phyloP scores from a whole-genome alignment of 2,113 vertebrate species.

The Athene noctua region DNA sequence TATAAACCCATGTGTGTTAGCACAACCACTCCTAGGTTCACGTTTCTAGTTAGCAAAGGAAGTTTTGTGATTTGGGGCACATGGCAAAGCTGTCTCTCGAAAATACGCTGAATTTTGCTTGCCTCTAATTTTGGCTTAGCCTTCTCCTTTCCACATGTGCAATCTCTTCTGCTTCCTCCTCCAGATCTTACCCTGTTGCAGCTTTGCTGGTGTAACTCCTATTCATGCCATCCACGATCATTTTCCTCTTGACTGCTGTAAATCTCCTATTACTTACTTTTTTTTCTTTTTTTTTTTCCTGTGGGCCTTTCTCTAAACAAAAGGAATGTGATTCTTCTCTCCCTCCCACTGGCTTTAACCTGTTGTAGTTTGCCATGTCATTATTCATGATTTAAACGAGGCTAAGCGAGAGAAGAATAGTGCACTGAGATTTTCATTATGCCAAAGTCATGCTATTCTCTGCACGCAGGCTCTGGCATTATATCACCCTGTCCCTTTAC shows the following conservation, averaged over 20 bases:
- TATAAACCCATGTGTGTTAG: not conserved
- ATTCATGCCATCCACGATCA: not conserved
- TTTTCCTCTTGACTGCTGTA: not conserved
- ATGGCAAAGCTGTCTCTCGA: not conserved
- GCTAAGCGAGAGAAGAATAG: conserved; percentile 30
- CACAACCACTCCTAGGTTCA: not conserved
- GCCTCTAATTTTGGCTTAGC: not conserved
- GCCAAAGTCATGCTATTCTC: not conserved
- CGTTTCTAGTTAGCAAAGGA: not conserved
- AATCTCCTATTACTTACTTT: not conserved
- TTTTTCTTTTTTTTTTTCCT: not conserved
- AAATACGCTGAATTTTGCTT: not conserved
- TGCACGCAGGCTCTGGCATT: not conserved
- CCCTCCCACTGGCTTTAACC: conserved; percentile 20
- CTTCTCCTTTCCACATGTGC: not conserved
- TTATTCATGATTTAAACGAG: conserved; percentile 35
- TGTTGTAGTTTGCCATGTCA: conserved; percentile 34
- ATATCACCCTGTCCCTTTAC: conserved; percentile 14
- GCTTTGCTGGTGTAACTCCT: not conserved
- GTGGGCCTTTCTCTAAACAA: not conserved
- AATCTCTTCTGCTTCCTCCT: not conserved
- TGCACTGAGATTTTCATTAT: conserved; percentile 14
- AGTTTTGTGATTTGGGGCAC: not conserved
- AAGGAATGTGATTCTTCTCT: conserved; percentile 24
- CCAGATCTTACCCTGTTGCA: not conserved